phyloP scores from a whole-genome alignment of 2,113 vertebrate genomes.

The Empidonax traillii region DNA sequence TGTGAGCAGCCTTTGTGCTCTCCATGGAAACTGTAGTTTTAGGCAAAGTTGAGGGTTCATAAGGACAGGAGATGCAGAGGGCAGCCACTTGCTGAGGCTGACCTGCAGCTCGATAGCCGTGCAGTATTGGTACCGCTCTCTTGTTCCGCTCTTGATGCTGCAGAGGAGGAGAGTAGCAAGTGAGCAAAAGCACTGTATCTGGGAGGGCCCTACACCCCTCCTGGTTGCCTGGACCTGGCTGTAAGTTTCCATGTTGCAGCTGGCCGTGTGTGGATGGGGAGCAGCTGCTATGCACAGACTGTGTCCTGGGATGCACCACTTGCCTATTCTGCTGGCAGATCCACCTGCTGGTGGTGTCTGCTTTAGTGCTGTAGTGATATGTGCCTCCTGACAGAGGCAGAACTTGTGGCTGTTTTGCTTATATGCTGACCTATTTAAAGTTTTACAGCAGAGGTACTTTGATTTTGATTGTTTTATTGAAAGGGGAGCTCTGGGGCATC shows the following conservation, averaged over 20 bases:
- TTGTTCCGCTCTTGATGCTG: not conserved
- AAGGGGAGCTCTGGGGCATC: not conserved
- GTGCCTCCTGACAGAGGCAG: not conserved
- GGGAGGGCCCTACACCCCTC: not conserved
- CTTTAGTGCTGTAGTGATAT: not conserved
- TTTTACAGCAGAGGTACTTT: not conserved
- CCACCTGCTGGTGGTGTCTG: not conserved
- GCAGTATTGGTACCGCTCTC: rapidly evolving
- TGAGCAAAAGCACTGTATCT: rapidly evolving
- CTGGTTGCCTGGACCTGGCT: not conserved
- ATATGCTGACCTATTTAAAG: not conserved
- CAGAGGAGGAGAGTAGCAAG: not conserved
- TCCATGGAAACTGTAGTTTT: not conserved
- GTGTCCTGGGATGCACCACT: not conserved
- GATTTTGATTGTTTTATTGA: not conserved
- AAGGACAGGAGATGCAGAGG: not conserved
- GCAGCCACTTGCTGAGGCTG: not conserved
- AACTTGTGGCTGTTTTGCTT: not conserved
- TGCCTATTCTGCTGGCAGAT: not conserved
- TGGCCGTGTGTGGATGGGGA: not conserved
- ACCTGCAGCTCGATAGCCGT: rapidly evolving
- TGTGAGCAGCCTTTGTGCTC: not conserved
- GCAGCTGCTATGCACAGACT: not conserved
- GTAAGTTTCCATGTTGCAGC: rapidly evolving
- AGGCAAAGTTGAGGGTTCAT: not conserved